Base-by-base conservation (phyloP, 2,797 vertebrate genomes). In the Borostomias antarcticus region DNA sequence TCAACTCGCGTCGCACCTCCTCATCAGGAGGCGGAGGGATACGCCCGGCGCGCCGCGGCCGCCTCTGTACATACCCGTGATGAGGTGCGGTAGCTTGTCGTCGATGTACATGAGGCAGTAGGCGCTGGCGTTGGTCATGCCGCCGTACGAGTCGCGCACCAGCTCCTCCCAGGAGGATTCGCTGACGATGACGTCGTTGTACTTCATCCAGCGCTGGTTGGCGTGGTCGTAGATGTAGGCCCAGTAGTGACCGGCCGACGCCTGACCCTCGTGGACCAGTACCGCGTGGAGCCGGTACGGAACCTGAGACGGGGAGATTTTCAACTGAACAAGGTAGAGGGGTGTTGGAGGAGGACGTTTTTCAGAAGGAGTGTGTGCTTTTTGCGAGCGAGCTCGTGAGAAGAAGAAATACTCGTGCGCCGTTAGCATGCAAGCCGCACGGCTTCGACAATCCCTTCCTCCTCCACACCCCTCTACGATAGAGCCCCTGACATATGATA, bases 31-130 rank as follows among this genome's bases (percentile, higher is more conserved):
- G 19, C 0, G 25, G 58, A 54, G 32, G 0, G 2, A 0, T 0
- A 0, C 11, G 1, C 6, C 1, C 17, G n/a, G 40, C 40, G 6
- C 0, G 40, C 7, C 35, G 1, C 2, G 1, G 45, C 75, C n/a
- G n/a, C n/a, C n/a, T n/a, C n/a, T n/a, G n/a, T n/a, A n/a, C n/a
- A n/a, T 86, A 98, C 96, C 96, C 91, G 92, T 85, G 21, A 78
- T 89, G 0, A 85, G 86, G 47, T 71, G 69, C 0, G 94, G 90
- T 1, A 95, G 78, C 65, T 88, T 80, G 68, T 94, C 93, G 0
- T 95, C 93, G 10, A 97, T 96, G 84, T 99, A 99, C 94, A 99
- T 97, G 72, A 99, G 90, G 80, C 98, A 99, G 85, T 99, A 99
- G 37, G 97, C 98, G 0, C 98, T 99, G 73, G 96, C 95, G 0